Base-by-base conservation (phyloP, 2,888 invertebrate genomes). In the Enoplolaimus lenunculus region DNA sequence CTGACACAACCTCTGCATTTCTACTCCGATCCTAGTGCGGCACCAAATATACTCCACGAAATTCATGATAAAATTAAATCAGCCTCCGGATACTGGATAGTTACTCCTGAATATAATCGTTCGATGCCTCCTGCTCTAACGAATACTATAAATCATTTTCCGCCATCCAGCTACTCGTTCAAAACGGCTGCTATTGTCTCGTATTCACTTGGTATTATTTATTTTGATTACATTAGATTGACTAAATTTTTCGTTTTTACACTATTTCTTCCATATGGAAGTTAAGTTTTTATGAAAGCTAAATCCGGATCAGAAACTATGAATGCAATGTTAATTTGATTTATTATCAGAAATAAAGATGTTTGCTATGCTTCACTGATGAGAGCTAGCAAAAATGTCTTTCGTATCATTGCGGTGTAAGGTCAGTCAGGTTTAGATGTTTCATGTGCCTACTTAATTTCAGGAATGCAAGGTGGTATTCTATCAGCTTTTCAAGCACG, bases 101-200 rank as follows among this genome's bases (percentile, higher is more conserved):
- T 84, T 26, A 79, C 81, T 1, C 78, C 80, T 28, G 81, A 83
- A 68, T 81, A 81, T 74, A 74, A 76, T 68, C 72, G 73, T 13
- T 73, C 72, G 34, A 75, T 75, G 26, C 82, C 83, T 0, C 83
- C 84, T 26, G 83, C 83, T 0, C 78, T 84, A n/a, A 73, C 79
- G 62, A 82, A 82, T 74, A 76, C 83, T 77, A 65, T 84, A 73
- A 81, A 82, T 75, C 82, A 84, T 74, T 84, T 84, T 71, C 79
- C 82, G 1, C 78, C 80, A 1, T 76, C 78, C n/a, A 75, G 79
- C 60, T 84, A 76, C 73, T 74, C 78, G 21, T 82, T 79, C 73
- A 78, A 79, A 68, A 80, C 81, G 33, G 77, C 77, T 68, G 80
- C 77, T 57, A 77, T 81, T 70, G 75, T 78, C 70, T 74, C 76